phyloP scores from a whole-genome alignment of 2,113 vertebrate genomes.

The Rhodinocichla rosea region DNA sequence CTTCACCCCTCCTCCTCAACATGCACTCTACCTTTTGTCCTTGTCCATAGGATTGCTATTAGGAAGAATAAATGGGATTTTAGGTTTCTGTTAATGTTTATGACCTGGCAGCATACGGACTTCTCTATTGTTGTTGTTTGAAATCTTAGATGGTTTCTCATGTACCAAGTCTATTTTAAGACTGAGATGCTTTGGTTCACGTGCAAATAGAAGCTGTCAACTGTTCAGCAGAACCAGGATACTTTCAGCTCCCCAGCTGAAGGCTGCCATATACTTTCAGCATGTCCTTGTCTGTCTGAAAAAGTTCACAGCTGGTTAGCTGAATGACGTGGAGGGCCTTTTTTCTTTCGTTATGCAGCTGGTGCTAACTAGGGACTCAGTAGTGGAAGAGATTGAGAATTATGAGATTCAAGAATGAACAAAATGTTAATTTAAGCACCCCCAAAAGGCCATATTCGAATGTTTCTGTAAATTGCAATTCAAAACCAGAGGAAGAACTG shows the following conservation, averaged over 20 bases:
- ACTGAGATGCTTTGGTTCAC: not conserved
- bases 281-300: not conserved
- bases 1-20: rapidly evolving
- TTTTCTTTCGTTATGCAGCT: not conserved
- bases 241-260: not conserved
- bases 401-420: not conserved
- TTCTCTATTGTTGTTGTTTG: not conserved
- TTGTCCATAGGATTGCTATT: not conserved
- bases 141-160: not conserved
- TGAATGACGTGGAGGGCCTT: not conserved
- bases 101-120: not conserved
- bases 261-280: not conserved
- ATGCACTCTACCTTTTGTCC: not conserved
- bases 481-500: not conserved
- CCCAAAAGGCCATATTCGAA: not conserved
- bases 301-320: not conserved
- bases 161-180: not conserved
- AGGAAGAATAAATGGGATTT: not conserved
- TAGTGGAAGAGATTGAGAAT: not conserved
- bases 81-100: not conserved
- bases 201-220: not conserved
- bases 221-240: not conserved
- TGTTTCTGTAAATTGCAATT: not conserved
- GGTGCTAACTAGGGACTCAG: not conserved
- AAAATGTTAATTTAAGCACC: not conserved